phyloP scores from a whole-genome alignment of 2,888 invertebrate species.

The Ligdia adustata region DNA sequence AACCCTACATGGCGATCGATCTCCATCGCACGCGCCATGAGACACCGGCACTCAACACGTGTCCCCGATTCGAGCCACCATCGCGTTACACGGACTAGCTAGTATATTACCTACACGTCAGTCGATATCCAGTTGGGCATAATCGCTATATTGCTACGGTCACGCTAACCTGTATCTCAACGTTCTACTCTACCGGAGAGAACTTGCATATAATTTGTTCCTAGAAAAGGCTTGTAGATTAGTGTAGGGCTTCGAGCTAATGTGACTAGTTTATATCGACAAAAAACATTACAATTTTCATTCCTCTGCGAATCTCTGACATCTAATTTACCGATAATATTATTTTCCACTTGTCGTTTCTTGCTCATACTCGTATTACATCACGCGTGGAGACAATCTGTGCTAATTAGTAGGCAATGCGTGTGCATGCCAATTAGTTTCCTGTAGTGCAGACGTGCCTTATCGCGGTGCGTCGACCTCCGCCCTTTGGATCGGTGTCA shows the following conservation, averaged over 20 bases:
- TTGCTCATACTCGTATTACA: no score
- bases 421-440: background rate
- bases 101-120: constrained; percentile 9
- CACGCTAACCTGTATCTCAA: no score
- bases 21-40: constrained; percentile 10
- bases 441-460: constrained; percentile 16
- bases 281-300: no score
- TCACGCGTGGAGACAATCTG: no score
- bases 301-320: no score
- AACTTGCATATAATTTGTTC: constrained; percentile 4
- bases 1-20: constrained; percentile 16
- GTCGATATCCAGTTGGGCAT: constrained; percentile 15
- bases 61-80: constrained; percentile 18
- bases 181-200: background rate
- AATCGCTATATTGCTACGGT: constrained; percentile 13
- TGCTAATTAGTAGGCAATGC: background rate
- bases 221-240: background rate
- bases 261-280: no score
- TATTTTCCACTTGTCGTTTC: no score
- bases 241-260: background rate
- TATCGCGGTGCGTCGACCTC: constrained; percentile 35
- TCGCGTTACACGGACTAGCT: no score
- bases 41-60: constrained; percentile 29
- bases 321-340: no score
- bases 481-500: constrained; percentile 24